Evolutionary conservation across 2,888 invertebrate genomes (phyloP).

Genomic region (Xestobium rufovillosum): DNA sequence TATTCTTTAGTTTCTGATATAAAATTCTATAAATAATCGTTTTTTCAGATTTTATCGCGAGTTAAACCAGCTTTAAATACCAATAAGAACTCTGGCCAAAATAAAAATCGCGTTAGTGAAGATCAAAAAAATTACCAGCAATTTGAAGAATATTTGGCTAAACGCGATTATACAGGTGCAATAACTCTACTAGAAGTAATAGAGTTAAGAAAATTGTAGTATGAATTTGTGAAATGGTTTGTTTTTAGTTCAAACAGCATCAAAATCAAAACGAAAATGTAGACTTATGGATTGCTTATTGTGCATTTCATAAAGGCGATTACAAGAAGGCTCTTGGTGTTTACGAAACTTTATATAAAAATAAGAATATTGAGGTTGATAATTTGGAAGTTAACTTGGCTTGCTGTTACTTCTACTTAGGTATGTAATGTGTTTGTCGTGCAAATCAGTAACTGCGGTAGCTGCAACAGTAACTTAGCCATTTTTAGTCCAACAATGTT

Average conservation of each 20-base stretch:
- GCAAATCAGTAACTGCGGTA: too few species aligned
- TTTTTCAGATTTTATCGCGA: conserved; percentile 68
- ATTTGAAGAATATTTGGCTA: conserved; percentile 81
- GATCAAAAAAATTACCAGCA: conserved; percentile 57
- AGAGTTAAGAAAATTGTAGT: neutral
- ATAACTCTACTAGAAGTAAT: conserved; percentile 83
- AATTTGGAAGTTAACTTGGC: conserved; percentile 74
- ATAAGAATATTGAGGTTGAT: conserved; percentile 46
- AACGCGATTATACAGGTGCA: conserved; percentile 91
- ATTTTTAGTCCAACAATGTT: conserved; percentile 1
- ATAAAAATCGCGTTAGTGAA: conserved; percentile 21
- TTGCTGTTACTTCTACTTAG: conserved; percentile 92
- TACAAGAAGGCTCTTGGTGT: conserved; percentile 74
- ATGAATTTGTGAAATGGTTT: neutral
- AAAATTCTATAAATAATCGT: conserved; percentile 6
- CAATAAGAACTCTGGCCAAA: conserved; percentile 35
- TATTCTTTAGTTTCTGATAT: conserved; percentile 7
- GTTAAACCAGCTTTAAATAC: conserved; percentile 66
- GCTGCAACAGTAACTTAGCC: too few species aligned
- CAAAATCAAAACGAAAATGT: conserved; percentile 47
- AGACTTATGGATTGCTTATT: conserved; percentile 89
- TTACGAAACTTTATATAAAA: conserved; percentile 53
- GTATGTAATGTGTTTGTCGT: conserved; percentile 47
- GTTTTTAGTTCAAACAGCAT: conserved; percentile 48
- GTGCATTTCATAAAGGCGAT: conserved; percentile 92